Base-by-base conservation (phyloP, 2,888 invertebrate genomes). In the Arenicola marina region DNA sequence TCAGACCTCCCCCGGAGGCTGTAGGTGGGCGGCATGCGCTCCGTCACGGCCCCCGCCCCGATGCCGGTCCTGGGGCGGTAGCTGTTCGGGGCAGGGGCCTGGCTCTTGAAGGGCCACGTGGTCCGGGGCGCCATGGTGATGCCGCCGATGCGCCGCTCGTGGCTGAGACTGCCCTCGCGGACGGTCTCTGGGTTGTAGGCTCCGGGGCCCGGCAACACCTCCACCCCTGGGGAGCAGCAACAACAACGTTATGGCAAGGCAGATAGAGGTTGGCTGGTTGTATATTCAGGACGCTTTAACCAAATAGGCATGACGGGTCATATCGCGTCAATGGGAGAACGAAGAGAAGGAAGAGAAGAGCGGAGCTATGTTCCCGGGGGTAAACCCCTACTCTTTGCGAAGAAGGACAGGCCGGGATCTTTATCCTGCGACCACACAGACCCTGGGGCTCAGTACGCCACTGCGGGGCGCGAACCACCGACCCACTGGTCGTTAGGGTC, bases 131-230 rank as follows among this genome's bases (percentile, higher is more conserved):
- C 60, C 34, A 70, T 65, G 28, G 63, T 54, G 54, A 67, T 63
- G n/a, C 45, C 43, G 15, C 63, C 58, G 1, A 61, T 31, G 29
- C 51, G 53, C 31, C 51, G 44, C 32, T 65, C 63, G 3, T 45
- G 60, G 60, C 65, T 65, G 24, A 64, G 43, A 11, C 56, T 51
- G 1, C 71, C 71, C 4, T 43, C 46, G 46, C 56, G 51, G n/a
- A 56, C 32, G 31, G 48, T 43, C n/a, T 51, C 29, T n/a, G 55
- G 3, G 60, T 66, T 51, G 59, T 71, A 71, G 15, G 59, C 62
- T 21, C 69, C 71, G 4, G 71, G 71, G 1, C 69, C 71, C 21
- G 71, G 71, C 3, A 58, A 57, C 2, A 56, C 32, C 21, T 68
- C 63, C 15, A 51, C n/a, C 3, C 38, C 62, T 62, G 51, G 21